phyloP scores from a whole-genome alignment of 2,797 vertebrate species.

The Paramormyrops hopkinsi region DNA sequence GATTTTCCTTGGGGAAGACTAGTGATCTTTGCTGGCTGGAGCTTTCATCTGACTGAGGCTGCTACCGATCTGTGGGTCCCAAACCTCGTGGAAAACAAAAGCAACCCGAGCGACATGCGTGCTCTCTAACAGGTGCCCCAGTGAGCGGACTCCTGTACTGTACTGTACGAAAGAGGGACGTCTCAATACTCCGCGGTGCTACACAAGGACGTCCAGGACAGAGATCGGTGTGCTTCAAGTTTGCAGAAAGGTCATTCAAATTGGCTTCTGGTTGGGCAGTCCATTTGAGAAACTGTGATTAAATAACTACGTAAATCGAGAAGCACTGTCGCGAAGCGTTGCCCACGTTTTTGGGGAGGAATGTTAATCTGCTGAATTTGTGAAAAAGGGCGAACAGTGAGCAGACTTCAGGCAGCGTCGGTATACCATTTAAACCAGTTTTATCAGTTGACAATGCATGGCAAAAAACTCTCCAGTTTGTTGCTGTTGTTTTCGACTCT shows the following conservation, averaged over 20 bases:
- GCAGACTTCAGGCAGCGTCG: conserved; percentile 24
- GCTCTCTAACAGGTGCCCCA: not conserved
- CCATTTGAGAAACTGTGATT: conserved; percentile 9
- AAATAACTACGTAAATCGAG: not conserved
- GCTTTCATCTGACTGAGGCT: conserved; percentile 13
- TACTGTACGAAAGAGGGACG: not conserved
- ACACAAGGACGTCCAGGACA: not conserved
- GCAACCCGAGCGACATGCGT: conserved; percentile 1
- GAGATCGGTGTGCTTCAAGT: not conserved
- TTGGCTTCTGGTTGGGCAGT: not conserved
- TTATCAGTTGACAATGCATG: conserved; percentile 30
- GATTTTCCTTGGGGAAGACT: not conserved
- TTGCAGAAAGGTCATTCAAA: not conserved
- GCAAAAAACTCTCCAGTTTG: conserved; percentile 37
- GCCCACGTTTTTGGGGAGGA: conserved; percentile 25
- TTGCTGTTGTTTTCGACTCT: conserved; percentile 33
- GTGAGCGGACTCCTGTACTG: not conserved
- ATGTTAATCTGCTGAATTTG: conserved; percentile 29
- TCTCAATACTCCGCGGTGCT: conserved; percentile 22
- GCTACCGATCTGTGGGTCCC: not conserved
- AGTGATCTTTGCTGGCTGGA: conserved; percentile 1
- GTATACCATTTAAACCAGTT: conserved; percentile 4
- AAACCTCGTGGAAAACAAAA: not conserved
- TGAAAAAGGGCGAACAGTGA: conserved; percentile 21
- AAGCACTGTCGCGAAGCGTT: not conserved